Base-by-base conservation (phyloP, 2,888 invertebrate genomes). In the Ornithoptera alexandrae region DNA sequence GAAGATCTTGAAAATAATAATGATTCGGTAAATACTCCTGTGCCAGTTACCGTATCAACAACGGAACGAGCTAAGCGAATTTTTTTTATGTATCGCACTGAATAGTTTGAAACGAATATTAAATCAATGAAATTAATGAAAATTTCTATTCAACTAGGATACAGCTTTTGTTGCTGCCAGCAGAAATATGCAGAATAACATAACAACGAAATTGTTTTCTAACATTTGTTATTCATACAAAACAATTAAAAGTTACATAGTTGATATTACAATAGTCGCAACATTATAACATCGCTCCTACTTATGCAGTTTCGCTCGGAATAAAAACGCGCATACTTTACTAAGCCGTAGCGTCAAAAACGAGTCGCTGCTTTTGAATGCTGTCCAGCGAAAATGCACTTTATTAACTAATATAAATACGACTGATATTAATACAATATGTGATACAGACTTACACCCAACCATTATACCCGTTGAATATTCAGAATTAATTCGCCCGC, bases 401-500 rank as follows among this genome's bases (percentile, higher is more conserved):
- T 78, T 84, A 83, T 80, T 78, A 59, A 78, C 79, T 78, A 2
- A 53, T 83, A 82, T 82, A 83, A 84, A 85, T 85, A 84, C 78
- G 79, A 77, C 75, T 30, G 59, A 30, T 59, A 80, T 77, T 84
- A 81, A 81, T 80, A 81, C 78, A 80, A 81, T 80, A 81, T 80
- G 81, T 82, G 80, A 82, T 81, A 81, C 80, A 80, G 78, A 80
- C 79, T 77, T 79, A 84, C 81, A 78, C 80, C 71, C 78, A 78
- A 77, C 77, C 79, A 77, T 80, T 79, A 61, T 77, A 76, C 77
- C 79, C 77, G 79, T 84, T 83, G 84, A 85, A 84, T 82, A 86
- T 86, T 83, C 84, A 84, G 79, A 81, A 81, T 83, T 83, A 84
- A 84, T 83, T 82, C 83, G 82, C 81, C 82, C 79, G 81, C 80